phyloP scores from a whole-genome alignment of 2,888 invertebrate genomes.

The Eupithecia subfuscata region DNA sequence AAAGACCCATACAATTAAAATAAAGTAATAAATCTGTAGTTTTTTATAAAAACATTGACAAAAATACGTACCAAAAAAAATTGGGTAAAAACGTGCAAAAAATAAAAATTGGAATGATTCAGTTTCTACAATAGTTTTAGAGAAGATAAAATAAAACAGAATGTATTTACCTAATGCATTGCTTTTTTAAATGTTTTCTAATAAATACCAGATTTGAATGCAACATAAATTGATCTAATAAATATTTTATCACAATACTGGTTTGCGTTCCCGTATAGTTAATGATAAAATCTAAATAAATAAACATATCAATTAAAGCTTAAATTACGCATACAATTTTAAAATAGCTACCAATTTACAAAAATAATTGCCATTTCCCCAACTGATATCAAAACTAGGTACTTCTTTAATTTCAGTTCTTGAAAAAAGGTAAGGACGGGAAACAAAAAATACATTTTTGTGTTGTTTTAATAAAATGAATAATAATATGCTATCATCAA shows the following conservation, averaged over 20 bases:
- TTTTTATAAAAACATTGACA: constrained; percentile 24
- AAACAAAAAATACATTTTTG: constrained; percentile 19
- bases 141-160: constrained; percentile 54
- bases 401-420: constrained; percentile 14
- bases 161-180: constrained; percentile 58
- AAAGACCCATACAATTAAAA: constrained; percentile 68
- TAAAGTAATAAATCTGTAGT: constrained; percentile 35
- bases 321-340: constrained; percentile 52
- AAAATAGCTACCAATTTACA: constrained; percentile 37
- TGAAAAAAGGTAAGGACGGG: constrained; percentile 28
- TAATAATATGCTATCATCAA: not conserved
- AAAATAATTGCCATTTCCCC: constrained; percentile 23
- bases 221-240: constrained; percentile 54
- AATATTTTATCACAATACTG: constrained; percentile 81
- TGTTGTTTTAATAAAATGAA: not conserved
- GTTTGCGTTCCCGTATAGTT: constrained; percentile 70
- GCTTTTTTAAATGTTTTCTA: constrained; percentile 47
- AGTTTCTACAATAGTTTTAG: constrained; percentile 38
- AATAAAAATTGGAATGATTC: constrained; percentile 43
- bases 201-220: constrained; percentile 54
- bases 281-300: constrained; percentile 68
- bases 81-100: constrained; percentile 21
- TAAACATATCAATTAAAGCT: constrained; percentile 74
- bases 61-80: constrained; percentile 22
- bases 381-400: constrained; percentile 26